Evolutionary conservation across 2,113 vertebrate genomes (phyloP).

Genomic region (Etheostoma cragini): DNA sequence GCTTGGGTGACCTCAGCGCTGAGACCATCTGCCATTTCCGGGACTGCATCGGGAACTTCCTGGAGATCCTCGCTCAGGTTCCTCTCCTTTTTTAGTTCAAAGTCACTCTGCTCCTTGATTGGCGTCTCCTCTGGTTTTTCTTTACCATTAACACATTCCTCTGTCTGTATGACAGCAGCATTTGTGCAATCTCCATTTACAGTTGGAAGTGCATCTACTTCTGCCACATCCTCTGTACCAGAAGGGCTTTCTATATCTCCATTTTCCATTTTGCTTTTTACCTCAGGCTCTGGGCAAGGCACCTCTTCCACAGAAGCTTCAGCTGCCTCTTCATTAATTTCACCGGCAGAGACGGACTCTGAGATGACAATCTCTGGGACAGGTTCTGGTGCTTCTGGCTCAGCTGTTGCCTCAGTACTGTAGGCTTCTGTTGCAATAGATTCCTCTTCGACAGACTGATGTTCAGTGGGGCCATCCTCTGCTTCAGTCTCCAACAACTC

Average conservation of each 20-base stretch:
- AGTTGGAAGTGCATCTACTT: slow-evolving; percentile 46
- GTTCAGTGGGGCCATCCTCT: slow-evolving; percentile 31
- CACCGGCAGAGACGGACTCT: slow-evolving; percentile 65
- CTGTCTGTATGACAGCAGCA: slow-evolving; percentile 39
- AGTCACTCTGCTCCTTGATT: slow-evolving; percentile 73
- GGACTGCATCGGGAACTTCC: slow-evolving; percentile 63
- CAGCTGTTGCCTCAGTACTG: slow-evolving; percentile 28
- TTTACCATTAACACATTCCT: slow-evolving; percentile 79
- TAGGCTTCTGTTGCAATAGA: slow-evolving; percentile 19
- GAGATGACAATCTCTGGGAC: slow-evolving; percentile 80
- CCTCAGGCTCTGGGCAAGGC: slow-evolving; percentile 40
- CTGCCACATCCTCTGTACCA: slow-evolving; percentile 45
- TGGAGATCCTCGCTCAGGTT: slow-evolving; percentile 66
- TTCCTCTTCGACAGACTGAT: slow-evolving; percentile 38
- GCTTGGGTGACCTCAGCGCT: slow-evolving; percentile 76
- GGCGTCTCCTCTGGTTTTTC: slow-evolving; percentile 67
- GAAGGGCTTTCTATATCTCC: slow-evolving; percentile 70
- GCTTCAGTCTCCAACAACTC: slow-evolving; percentile 18
- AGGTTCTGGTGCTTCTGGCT: slow-evolving; percentile 61
- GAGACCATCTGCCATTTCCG: slow-evolving; percentile 70
- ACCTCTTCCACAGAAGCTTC: slow-evolving; percentile 40
- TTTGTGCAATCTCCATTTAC: slow-evolving; percentile 74
- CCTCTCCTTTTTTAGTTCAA: slow-evolving; percentile 84
- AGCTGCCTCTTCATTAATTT: slow-evolving; percentile 44
- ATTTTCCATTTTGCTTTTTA: slow-evolving; percentile 77